Conservation (phyloP, 2,888 invertebrate species). For the Cerastis leucographa region DNA sequence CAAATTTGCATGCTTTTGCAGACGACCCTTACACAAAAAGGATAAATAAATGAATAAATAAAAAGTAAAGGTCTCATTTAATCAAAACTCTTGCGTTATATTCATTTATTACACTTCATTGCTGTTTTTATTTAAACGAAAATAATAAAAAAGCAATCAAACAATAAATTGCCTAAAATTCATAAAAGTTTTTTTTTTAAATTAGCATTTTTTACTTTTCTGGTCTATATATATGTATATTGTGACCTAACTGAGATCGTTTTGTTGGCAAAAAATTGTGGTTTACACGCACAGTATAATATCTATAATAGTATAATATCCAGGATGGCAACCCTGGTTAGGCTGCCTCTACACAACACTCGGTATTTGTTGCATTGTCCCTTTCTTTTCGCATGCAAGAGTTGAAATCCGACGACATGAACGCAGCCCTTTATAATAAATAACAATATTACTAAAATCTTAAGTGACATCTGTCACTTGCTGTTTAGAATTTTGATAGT, state of each 20-base stretch:
- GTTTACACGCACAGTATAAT: not conserved
- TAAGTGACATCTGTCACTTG: conserved; percentile 4
- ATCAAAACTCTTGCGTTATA: not conserved
- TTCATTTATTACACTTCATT: not conserved
- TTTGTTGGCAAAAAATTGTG: no score
- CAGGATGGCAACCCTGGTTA: conserved; percentile 50
- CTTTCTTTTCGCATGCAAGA: conserved; percentile 67
- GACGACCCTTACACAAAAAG: not conserved
- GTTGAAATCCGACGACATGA: conserved; percentile 54
- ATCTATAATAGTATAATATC: not conserved
- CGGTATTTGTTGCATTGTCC: conserved; percentile 67
- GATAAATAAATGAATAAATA: no score
- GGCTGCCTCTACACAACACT: conserved; percentile 64
- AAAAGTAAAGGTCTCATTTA: not conserved
- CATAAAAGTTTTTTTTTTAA: not conserved
- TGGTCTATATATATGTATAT: not conserved
- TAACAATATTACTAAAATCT: not conserved
- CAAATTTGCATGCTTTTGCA: not conserved
- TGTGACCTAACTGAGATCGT: not conserved
- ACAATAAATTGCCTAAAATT: not conserved
- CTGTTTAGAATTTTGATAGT: conserved; percentile 12
- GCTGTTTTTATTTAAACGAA: not conserved
- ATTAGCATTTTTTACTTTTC: not conserved
- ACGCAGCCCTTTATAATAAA: not conserved
- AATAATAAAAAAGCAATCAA: not conserved